Base-by-base conservation (phyloP, 2,113 vertebrate species). In the Enhydra lutris region DNA sequence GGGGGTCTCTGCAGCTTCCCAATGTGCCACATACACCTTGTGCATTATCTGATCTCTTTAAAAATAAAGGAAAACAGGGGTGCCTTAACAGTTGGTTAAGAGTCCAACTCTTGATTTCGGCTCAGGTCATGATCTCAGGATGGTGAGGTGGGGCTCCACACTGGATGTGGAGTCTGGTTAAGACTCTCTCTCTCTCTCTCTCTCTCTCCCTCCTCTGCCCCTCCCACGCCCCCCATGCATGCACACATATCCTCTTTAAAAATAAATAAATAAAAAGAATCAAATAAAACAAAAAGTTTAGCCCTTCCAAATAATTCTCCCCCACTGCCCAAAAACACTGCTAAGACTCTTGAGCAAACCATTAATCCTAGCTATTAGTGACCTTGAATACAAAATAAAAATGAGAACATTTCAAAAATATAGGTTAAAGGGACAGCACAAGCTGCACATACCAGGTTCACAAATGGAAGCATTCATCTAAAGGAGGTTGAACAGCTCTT, bases 321-420 rank as follows among this genome's bases (percentile, higher is more conserved):
- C 31, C 61, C 23, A 65, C 9, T 93, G 39, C 3, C 63, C 34
- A n/a, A 80, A 81, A 74, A 73, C 6, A 36, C 7, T 80, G 9
- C n/a, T 85, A 59, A 86, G 24, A 61, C 80, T 86, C 73, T 47
- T 39, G 63, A 81, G 31, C 55, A 89, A 94, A 74, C 42, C 31
- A 74, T 73, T 89, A 83, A 52, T 74, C 55, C 47, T 86, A 57
- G 69, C 31, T 65, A 7, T 59, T 90, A 86, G 5, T 90, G 55
- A 92, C 69, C 39, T n/a, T 65, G 24, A 86, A 89, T 73, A 90
- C 45, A 97, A 93, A 93, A 71, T 67, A 67, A 67, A 65, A 67
- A 65, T 65, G 29, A 65, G 29, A 65, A 18, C 90, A 73, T 50
- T 50, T 73, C 36, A 93, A 80, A 80, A 80, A 57, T 24, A 34